A percentile compares a stretch with the other conserved stretches of the same genome.
phyloP scores from a whole-genome alignment of 1,140 invertebrate species.

The Tetramorium parvispinum region DNA sequence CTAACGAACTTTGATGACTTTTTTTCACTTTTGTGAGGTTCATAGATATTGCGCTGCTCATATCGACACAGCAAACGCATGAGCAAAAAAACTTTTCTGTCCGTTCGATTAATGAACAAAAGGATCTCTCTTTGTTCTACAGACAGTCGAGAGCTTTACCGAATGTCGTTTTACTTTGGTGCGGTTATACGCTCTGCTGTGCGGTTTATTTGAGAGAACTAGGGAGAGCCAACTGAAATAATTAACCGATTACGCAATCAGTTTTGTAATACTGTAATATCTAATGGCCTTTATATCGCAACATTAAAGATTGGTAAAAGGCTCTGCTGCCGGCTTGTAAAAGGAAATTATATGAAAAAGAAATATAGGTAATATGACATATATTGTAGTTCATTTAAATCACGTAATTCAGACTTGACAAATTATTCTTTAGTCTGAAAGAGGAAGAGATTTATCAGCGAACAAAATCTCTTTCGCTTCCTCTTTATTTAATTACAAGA shows the following conservation, averaged over 20 bases:
- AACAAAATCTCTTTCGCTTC: background rate
- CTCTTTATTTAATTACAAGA: background rate
- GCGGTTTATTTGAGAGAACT: background rate
- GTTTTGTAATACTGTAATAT: background rate
- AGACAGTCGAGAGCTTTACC: constrained; percentile 10
- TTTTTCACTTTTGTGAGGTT: background rate
- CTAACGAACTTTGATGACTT: background rate
- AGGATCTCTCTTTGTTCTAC: constrained; percentile 20
- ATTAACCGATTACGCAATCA: constrained; percentile 37
- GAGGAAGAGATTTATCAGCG: background rate
- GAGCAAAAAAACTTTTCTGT: constrained; percentile 19
- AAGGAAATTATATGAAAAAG: background rate
- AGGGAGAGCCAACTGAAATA: background rate
- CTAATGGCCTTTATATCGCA: background rate
- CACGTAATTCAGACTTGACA: constrained; percentile 6
- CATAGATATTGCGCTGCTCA: constrained; percentile 9
- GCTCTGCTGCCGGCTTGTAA: background rate
- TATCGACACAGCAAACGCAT: background rate
- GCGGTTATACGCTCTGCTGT: background rate
- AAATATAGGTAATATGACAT: background rate
- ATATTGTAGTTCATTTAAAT: background rate
- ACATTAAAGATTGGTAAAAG: constrained; percentile 5
- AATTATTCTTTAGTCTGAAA: background rate
- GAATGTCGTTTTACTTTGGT: background rate
- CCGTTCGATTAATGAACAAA: constrained; percentile 10